A percentile compares a stretch with the other conserved stretches of the same genome.
Evolutionary conservation across 2,888 invertebrate genomes (phyloP).

Genomic region (Agelastica alni): DNA sequence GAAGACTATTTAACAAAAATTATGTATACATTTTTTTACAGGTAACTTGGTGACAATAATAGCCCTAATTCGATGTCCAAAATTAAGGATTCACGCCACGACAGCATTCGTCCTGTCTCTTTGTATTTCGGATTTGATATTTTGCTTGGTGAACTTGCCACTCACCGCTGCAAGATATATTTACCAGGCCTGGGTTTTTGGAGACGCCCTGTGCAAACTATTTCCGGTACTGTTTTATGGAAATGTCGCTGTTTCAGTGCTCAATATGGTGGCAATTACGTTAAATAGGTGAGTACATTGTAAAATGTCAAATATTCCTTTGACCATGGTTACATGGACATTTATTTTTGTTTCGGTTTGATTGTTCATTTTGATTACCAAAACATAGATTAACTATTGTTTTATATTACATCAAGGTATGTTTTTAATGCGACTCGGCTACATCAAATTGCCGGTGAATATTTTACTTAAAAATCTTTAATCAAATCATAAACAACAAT

Average conservation of each 20-base stretch:
- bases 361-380: not conserved
- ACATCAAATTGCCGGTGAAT: too few relatives aligned
- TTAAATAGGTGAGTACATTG: slow-evolving; percentile 67
- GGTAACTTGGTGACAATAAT: slow-evolving; percentile 83
- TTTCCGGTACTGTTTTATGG: slow-evolving; percentile 90
- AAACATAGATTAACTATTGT: not conserved
- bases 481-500: too few relatives aligned
- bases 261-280: slow-evolving; percentile 90
- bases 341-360: not conserved
- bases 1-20: not conserved
- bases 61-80: slow-evolving; percentile 77
- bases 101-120: slow-evolving; percentile 87
- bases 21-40: slow-evolving; percentile 50
- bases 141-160: slow-evolving; percentile 83
- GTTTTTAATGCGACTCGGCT: too few relatives aligned
- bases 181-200: slow-evolving; percentile 79
- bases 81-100: slow-evolving; percentile 80
- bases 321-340: not conserved
- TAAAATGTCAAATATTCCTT: not conserved
- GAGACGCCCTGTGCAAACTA: slow-evolving; percentile 76
- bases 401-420: too few relatives aligned
- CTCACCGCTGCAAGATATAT: slow-evolving; percentile 83
- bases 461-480: too few relatives aligned
- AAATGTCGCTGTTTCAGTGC: slow-evolving; percentile 83
- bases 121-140: slow-evolving; percentile 83